These are phyloP conservation scores for Stigmatopora argus DNA, from an alignment of 2,113 vertebrate genomes.

Conservation along the genomic window DNA sequence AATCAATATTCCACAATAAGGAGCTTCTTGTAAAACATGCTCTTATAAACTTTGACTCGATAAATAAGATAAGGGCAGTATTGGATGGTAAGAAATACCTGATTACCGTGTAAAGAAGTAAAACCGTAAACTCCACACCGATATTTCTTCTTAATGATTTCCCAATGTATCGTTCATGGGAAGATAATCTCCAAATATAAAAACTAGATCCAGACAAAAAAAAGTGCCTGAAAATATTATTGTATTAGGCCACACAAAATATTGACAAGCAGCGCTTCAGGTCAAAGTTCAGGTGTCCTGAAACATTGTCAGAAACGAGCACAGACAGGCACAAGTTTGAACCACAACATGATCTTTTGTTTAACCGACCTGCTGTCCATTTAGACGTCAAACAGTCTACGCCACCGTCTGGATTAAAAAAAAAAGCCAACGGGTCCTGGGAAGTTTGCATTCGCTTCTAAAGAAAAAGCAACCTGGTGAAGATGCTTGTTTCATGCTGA, in stretches of 20 bases:
- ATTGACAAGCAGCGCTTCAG: slow-evolving; percentile 53
- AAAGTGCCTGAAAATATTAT: slow-evolving; percentile 57
- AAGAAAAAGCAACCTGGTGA: slow-evolving; percentile 31
- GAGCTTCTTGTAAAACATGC: slow-evolving; percentile 55
- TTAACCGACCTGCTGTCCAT: slow-evolving; percentile 47
- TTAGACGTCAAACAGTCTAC: slow-evolving; percentile 67
- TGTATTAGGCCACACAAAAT: slow-evolving; percentile 57
- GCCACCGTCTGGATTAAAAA: slow-evolving; percentile 43
- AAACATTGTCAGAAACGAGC: slow-evolving; percentile 63
- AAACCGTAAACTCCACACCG: slow-evolving; percentile 33
- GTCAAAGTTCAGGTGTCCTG: slow-evolving; percentile 61
- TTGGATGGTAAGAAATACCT: slow-evolving; percentile 35
- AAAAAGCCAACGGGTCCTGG: slow-evolving; percentile 38
- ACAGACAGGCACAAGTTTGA: slow-evolving; percentile 73
- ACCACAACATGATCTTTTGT: slow-evolving; percentile 57
- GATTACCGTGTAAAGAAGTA: slow-evolving; percentile 26
- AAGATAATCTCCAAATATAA: slow-evolving; percentile 45
- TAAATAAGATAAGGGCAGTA: slow-evolving; percentile 29
- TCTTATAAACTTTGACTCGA: slow-evolving; percentile 45
- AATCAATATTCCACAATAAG: slow-evolving; percentile 44
- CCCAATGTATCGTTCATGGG: slow-evolving; percentile 25
- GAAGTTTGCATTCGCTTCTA: slow-evolving; percentile 30
- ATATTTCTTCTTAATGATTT: slow-evolving; percentile 27
- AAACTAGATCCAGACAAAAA: slow-evolving; percentile 56
- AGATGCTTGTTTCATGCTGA: slow-evolving; percentile 41